Conservation (phyloP, 1,140 invertebrate genomes). For the Trachymyrmex septentrionalis region DNA sequence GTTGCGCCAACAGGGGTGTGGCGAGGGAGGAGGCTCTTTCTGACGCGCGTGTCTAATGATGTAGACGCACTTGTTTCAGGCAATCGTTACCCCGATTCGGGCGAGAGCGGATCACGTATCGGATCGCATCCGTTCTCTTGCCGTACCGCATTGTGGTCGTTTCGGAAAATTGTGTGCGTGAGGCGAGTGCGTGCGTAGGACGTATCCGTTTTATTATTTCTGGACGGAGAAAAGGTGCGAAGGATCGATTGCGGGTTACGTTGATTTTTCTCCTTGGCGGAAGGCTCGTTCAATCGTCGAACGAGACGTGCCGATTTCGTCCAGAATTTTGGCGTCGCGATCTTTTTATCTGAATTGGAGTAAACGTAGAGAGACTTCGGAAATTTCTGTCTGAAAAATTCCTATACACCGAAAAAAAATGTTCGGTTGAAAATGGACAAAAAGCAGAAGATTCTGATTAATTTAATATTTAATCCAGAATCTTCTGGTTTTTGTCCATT, state of each 20-base stretch:
- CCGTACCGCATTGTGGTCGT: not conserved
- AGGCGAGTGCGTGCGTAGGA: not conserved
- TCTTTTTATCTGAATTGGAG: not conserved
- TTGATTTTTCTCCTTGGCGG: constrained; percentile 11
- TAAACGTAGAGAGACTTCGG: not conserved
- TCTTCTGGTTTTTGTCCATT: too few relatives aligned
- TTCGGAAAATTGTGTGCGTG: constrained; percentile 9
- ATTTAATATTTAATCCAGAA: too few relatives aligned
- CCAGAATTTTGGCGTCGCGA: not conserved
- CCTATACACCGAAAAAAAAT: too few relatives aligned
- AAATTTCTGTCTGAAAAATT: not conserved
- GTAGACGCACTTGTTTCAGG: constrained; percentile 64
- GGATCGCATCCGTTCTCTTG: not conserved
- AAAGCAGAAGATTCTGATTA: too few relatives aligned
- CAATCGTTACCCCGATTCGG: constrained; percentile 65
- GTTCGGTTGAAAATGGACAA: too few relatives aligned
- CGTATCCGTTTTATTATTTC: not conserved
- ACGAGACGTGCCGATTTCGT: constrained; percentile 30
- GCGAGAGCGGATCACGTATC: not conserved
- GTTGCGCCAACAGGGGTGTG: constrained; percentile 70
- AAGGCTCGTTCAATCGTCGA: constrained; percentile 39
- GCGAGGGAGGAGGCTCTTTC: constrained; percentile 58
- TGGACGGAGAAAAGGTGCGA: constrained; percentile 11
- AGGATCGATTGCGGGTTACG: constrained; percentile 32
- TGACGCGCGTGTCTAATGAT: constrained; percentile 58